A percentile compares a stretch with the other conserved stretches of the same genome.
Evolutionary conservation across 2,888 invertebrate species (phyloP).

Genomic region (Trichogramma dendrolimi): DNA sequence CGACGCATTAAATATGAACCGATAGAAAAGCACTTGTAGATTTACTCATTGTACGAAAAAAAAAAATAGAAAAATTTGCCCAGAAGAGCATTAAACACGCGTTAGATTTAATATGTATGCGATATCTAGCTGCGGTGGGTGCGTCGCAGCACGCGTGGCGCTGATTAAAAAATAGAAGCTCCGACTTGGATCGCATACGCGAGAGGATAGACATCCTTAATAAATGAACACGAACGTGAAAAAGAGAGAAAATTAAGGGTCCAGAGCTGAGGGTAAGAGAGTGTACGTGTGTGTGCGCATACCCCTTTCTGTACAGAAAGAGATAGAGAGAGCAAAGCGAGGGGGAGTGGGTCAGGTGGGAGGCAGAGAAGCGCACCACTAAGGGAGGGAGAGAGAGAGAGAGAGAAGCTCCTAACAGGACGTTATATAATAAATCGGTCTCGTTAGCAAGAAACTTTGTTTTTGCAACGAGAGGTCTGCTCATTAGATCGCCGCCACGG

Average conservation of each 20-base stretch:
- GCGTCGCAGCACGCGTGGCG: neutral
- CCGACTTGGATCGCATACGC: conserved; percentile 2
- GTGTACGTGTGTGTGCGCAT: too few relatives aligned
- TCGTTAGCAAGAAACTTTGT: conserved; percentile 47
- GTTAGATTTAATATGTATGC: neutral
- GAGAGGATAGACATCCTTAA: conserved; percentile 4
- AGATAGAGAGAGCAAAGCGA: conserved; percentile 8
- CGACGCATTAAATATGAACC: neutral
- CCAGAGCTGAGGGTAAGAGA: neutral
- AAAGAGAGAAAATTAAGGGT: too few relatives aligned
- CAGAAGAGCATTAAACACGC: too few relatives aligned
- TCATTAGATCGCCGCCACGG: conserved; percentile 45
- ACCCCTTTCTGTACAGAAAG: neutral
- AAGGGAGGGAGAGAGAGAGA: neutral
- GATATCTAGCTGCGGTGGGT: neutral
- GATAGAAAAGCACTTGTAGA: too few relatives aligned
- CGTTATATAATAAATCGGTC: conserved; percentile 48
- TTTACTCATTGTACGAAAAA: too few relatives aligned
- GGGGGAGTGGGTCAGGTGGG: neutral
- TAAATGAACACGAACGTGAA: neutral
- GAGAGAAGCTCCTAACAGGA: conserved; percentile 32
- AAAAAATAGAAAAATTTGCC: too few relatives aligned
- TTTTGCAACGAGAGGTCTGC: conserved; percentile 42
- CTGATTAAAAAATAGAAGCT: conserved; percentile 4
- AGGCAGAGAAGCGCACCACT: neutral